These are phyloP conservation scores for Heliornis fulica DNA, from an alignment of 2,113 vertebrate species.

Conservation along the genomic window DNA sequence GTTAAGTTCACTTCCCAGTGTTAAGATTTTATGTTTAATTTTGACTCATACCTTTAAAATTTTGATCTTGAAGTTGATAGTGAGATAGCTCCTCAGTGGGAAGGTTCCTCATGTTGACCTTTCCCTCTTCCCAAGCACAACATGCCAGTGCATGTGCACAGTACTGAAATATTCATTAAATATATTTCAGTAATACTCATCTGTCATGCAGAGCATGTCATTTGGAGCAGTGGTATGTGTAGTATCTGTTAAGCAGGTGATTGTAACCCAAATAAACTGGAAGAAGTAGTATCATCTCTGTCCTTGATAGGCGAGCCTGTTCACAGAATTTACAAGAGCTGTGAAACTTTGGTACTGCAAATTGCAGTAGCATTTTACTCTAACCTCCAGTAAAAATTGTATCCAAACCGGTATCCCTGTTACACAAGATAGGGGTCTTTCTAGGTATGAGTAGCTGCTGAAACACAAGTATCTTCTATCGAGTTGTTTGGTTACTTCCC, in stretches of 20 bases:
- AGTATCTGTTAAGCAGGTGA: neutral
- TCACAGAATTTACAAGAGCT: neutral
- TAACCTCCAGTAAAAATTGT: neutral
- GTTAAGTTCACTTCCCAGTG: neutral
- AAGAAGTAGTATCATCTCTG: neutral
- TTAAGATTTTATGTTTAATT: neutral
- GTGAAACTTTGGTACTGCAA: neutral
- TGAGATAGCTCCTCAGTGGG: neutral
- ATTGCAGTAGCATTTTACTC: neutral
- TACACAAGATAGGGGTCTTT: neutral
- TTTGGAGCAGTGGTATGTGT: neutral
- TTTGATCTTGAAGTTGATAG: neutral
- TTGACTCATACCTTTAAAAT: neutral
- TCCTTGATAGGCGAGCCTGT: neutral
- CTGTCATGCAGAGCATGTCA: neutral
- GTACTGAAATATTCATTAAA: neutral
- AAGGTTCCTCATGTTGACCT: neutral
- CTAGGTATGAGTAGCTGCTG: neutral
- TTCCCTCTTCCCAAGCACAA: neutral
- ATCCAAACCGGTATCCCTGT: neutral
- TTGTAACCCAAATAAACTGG: neutral
- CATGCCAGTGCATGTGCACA: neutral
- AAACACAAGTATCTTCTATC: neutral
- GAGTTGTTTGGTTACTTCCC: neutral
- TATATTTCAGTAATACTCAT: neutral